A percentile compares a stretch with the other conserved stretches of the same genome.
These are phyloP conservation scores for Heteronetta atricapilla DNA, from an alignment of 2,113 vertebrate genomes.

Conservation along the genomic window DNA sequence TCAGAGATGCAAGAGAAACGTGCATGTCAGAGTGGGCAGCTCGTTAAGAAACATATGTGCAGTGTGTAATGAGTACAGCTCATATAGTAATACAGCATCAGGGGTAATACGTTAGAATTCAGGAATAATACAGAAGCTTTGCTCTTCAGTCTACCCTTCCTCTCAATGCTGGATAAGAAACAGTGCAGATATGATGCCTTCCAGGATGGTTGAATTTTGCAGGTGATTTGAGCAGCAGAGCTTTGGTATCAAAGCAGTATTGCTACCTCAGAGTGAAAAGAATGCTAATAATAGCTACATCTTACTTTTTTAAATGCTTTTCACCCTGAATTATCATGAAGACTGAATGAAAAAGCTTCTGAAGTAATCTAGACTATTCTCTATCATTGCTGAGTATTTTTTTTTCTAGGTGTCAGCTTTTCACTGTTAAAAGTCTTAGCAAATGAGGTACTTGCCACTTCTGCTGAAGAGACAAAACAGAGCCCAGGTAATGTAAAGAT, in stretches of 20 bases:
- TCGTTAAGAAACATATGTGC: not conserved
- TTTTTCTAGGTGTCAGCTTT: not conserved
- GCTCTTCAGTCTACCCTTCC: not conserved
- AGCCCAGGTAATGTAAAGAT: not conserved
- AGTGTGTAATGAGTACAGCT: not conserved
- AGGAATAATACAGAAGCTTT: not conserved
- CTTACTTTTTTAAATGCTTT: not conserved
- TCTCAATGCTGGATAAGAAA: not conserved
- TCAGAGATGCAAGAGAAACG: constrained; percentile 31
- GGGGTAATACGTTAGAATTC: not conserved
- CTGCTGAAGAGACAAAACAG: not conserved
- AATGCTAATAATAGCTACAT: not conserved
- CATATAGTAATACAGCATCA: not conserved
- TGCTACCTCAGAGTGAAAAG: not conserved
- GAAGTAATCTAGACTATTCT: not conserved
- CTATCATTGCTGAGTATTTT: not conserved
- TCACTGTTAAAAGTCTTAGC: not conserved
- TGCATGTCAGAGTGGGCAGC: not conserved
- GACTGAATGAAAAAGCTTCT: not conserved
- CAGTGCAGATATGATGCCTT: not conserved
- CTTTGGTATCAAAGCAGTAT: not conserved
- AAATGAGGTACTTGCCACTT: not conserved
- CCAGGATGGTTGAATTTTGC: not conserved
- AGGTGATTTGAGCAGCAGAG: not conserved
- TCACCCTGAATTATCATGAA: not conserved